These are phyloP conservation scores for Malurus elegans DNA, from an alignment of 2,113 vertebrate genomes.

Conservation along the genomic window DNA sequence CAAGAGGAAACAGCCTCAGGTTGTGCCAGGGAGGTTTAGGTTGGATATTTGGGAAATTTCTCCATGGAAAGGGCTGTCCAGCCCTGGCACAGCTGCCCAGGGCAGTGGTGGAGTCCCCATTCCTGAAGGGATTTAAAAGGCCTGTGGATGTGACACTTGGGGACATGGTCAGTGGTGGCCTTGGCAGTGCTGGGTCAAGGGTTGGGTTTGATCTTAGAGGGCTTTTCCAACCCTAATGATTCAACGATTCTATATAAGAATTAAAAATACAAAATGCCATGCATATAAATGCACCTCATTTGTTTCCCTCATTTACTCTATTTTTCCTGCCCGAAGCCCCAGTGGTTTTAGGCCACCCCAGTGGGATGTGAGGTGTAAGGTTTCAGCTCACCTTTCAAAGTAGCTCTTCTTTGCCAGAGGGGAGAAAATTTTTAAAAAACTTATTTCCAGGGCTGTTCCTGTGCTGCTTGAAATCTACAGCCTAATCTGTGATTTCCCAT, in stretches of 20 bases:
- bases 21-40: background rate
- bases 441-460: background rate
- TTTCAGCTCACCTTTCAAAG: background rate
- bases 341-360: background rate
- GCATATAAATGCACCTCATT: fast-evolving
- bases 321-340: background rate
- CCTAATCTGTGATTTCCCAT: background rate
- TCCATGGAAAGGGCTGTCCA: background rate
- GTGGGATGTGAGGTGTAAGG: fast-evolving
- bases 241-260: background rate
- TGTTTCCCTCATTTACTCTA: background rate
- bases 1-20: fast-evolving
- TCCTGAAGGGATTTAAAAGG: background rate
- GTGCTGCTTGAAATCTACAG: background rate
- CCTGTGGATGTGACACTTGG: background rate
- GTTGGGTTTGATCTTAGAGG: fast-evolving
- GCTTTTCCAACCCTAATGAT: background rate
- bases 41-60: background rate
- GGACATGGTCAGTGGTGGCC: background rate
- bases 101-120: no score
- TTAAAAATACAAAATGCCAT: background rate
- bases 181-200: background rate
- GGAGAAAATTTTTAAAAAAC: background rate
- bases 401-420: background rate
- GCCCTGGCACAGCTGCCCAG: background rate